Base-by-base conservation (phyloP, 1,140 invertebrate species). In the Drosophila busckii region DNA sequence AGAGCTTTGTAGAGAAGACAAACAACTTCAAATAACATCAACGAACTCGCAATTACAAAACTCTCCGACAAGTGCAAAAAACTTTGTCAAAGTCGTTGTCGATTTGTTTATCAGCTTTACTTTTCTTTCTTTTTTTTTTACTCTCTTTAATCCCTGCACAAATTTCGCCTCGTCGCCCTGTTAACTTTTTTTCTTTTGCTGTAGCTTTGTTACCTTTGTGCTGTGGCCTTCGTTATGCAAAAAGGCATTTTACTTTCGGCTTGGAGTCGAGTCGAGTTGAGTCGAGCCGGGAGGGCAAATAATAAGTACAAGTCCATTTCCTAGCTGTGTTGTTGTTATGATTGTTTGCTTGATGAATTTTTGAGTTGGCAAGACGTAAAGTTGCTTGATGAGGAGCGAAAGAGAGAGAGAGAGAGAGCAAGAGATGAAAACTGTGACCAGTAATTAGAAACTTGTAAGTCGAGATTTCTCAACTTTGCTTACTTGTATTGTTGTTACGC, bases 11-110 rank as follows among this genome's bases (percentile, higher is more conserved):
- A n/a, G 2, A 46, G 60, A 63, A 26, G 42, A 29, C 29, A 52
- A 41, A 53, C 34, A 73, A 61, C 37, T 38, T 56, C 32, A 61
- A n/a, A 67, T 56, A 67, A 73, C 29, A 62, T 42, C n/a, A 38
- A 41, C 49, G 55, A 71, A 67, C 69, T 62, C 32, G 62, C 69
- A 71, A 71, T 71, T 73, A 67, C 62, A 68, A 50, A 66, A 71
- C 26, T 35, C 45, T 20, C 7, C n/a, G 28, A 29, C 38, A 53
- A 50, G 16, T 31, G 31, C 31, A 45, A 45, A 69, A 63, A 68
- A 63, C 28, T 58, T 73, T 67, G 28, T 67, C 52, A 75, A 73
- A 73, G 48, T 71, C 63, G 22, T 40, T 9, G 28, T 69, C 37
- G 58, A 68, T 63, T 73, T 73, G 63, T 68, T 67, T 73, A 63